phyloP scores from a whole-genome alignment of 2,113 vertebrate genomes.

The Clupea harengus region DNA sequence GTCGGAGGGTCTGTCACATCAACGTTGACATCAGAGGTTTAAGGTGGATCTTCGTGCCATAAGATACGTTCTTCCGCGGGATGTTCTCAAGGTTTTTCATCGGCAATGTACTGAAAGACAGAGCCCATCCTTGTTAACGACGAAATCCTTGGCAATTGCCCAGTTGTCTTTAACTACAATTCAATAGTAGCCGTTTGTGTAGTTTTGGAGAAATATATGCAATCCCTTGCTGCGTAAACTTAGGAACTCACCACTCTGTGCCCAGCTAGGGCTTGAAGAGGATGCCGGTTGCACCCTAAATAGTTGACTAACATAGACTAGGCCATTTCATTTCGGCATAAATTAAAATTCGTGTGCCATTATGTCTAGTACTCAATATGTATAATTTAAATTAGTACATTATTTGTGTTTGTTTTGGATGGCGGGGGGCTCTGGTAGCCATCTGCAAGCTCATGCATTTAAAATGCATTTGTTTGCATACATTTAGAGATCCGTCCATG shows the following conservation, averaged over 20 bases:
- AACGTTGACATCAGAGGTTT: conserved; percentile 59
- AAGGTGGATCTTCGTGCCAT: conserved; percentile 43
- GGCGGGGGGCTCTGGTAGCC: too few relatives aligned
- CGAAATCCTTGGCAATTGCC: neutral
- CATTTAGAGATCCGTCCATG: neutral
- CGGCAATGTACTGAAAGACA: neutral
- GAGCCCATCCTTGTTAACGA: neutral
- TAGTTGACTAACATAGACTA: neutral
- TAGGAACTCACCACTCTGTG: neutral
- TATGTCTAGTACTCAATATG: too few relatives aligned
- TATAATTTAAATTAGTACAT: too few relatives aligned
- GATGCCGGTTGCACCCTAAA: neutral
- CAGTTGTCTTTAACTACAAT: neutral
- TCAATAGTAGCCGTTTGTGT: neutral
- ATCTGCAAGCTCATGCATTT: too few relatives aligned
- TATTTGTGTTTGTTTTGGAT: too few relatives aligned
- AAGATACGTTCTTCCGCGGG: neutral
- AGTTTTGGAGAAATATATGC: neutral
- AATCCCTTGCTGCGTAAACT: neutral
- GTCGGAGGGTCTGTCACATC: conserved; percentile 46
- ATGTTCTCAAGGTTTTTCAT: neutral
- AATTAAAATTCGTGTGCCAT: too few relatives aligned
- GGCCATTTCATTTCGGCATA: neutral
- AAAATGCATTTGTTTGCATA: too few relatives aligned
- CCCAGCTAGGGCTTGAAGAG: neutral